Evolutionary conservation across 2,888 invertebrate species (phyloP), one percentile per base, ranked within the genome.

Genomic region (Monoplex corrugatus): DNA sequence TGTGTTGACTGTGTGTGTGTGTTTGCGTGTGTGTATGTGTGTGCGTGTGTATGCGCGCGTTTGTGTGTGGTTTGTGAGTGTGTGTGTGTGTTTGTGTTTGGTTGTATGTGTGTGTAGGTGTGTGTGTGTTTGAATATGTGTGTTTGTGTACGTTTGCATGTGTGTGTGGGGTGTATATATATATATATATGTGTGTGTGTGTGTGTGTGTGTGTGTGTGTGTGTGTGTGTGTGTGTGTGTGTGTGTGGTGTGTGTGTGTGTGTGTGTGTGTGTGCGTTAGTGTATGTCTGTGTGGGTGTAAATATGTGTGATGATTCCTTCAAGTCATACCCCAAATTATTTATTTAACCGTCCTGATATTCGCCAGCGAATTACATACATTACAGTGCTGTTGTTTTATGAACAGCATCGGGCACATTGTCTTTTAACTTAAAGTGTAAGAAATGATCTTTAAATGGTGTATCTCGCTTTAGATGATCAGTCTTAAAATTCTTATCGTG

Each of bases 251-350:
- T 72, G 38, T 40, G 38, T 78, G 38, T 40, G 16, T 78, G 38
- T 40, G n/a, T 40, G 78, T 78, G 2, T 40, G 16, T 40, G 40
- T 78, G 78, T 78, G 78, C 19, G 78, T 16, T 5, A 19, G 78
- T 78, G 38, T 78, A 2, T 32, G 72, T 78, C 38, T n/a, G 19
- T 40, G 78, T 78, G 40, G 38, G 5, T 78, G 40, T 78, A 40
- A 40, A 23, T 78, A 40, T 78, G 40, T 78, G 78, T 78, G 78
- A n/a, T n/a, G n/a, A n/a, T n/a, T n/a, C n/a, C n/a, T n/a, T n/a
- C n/a, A n/a, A n/a, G n/a, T n/a, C n/a, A n/a, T n/a, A n/a, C n/a
- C n/a, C n/a, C n/a, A n/a, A n/a, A n/a, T n/a, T n/a, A n/a, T n/a
- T n/a, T n/a, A n/a, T n/a, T n/a, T n/a, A n/a, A n/a, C n/a, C n/a